Percentiles rank a stretch among this genome's conserved stretches.
phyloP scores from a whole-genome alignment of 2,113 vertebrate genomes.

The Bubo scandiacus region DNA sequence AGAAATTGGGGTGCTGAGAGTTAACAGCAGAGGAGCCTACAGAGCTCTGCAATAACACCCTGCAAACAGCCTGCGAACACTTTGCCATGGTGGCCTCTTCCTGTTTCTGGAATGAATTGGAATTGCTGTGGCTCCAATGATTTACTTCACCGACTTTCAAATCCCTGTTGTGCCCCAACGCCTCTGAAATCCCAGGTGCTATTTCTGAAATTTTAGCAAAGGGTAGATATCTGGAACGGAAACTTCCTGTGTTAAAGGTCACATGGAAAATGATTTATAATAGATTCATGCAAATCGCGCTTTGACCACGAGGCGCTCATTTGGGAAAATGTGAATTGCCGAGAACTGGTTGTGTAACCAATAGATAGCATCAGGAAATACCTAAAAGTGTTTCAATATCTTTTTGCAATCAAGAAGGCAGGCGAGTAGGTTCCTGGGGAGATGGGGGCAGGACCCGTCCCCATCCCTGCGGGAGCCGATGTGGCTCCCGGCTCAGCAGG shows the following conservation, averaged over 20 bases:
- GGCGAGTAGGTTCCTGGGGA: not conserved
- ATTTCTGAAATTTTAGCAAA: not conserved
- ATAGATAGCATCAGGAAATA: not conserved
- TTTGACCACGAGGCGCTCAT: rapidly evolving
- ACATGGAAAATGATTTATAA: not conserved
- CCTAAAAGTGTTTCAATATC: not conserved
- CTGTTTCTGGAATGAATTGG: not conserved
- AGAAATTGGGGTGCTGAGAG: not conserved
- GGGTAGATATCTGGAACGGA: not conserved
- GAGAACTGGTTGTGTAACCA: not conserved
- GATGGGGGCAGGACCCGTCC: no score
- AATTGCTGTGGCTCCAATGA: not conserved
- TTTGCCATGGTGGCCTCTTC: rapidly evolving
- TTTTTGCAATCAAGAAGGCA: not conserved
- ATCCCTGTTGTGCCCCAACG: not conserved
- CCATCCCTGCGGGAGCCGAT: rapidly evolving
- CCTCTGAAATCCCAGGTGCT: not conserved
- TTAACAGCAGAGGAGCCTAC: not conserved
- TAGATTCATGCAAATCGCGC: not conserved
- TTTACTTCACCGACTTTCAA: not conserved
- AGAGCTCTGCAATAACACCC: not conserved
- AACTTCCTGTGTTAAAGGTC: not conserved
- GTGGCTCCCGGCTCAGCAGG: not conserved
- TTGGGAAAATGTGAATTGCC: not conserved
- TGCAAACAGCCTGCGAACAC: no score